Conservation (phyloP, 2,888 invertebrate genomes). For the Proisotoma minuta region DNA sequence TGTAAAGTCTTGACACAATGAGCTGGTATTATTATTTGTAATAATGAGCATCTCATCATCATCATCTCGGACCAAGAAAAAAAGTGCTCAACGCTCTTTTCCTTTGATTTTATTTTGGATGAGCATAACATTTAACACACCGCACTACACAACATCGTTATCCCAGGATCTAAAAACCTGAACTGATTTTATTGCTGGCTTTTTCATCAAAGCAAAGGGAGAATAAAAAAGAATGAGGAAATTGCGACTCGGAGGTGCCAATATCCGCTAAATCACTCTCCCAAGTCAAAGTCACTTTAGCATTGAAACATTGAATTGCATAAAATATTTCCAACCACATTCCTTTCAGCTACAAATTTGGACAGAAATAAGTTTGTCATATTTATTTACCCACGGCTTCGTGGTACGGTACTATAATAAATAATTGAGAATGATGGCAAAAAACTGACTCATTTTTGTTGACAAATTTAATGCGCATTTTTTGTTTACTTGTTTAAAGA, state of each 20-base stretch:
- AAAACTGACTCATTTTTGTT: too few species aligned
- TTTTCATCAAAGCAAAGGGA: background rate
- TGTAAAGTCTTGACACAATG: conserved; percentile 4
- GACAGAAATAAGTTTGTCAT: too few species aligned
- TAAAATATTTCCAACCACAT: too few species aligned
- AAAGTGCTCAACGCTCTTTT: background rate
- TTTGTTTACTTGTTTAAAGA: too few species aligned
- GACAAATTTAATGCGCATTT: too few species aligned
- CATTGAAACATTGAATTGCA: background rate
- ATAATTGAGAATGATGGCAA: too few species aligned
- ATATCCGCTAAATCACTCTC: conserved; percentile 3
- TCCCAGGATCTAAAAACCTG: background rate
- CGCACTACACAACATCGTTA: background rate
- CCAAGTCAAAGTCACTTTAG: background rate
- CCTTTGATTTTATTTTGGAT: background rate
- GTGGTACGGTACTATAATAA: too few species aligned
- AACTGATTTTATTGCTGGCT: background rate
- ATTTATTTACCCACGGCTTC: too few species aligned
- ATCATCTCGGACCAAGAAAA: too few species aligned
- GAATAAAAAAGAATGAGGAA: conserved; percentile 1
- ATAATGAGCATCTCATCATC: too few species aligned
- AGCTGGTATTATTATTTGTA: background rate
- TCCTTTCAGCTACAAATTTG: too few species aligned
- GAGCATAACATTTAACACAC: background rate
- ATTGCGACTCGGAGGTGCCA: background rate